Base-by-base conservation (phyloP, 2,113 vertebrate species). In the Synchiropus splendidus region DNA sequence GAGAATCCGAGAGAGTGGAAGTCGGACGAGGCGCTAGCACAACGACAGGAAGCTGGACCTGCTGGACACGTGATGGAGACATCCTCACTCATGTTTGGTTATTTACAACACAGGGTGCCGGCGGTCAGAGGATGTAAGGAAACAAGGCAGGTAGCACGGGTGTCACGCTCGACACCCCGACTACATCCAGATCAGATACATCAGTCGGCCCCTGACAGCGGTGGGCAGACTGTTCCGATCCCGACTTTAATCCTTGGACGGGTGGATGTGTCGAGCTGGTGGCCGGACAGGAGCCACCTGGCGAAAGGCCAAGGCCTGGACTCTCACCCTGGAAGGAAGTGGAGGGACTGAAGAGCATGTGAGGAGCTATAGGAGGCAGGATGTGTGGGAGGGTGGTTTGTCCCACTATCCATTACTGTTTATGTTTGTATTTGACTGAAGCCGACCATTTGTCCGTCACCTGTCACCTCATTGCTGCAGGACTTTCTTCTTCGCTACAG, bases 241-340 rank as follows among this genome's bases (percentile, higher is more conserved):
- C 11, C 36, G 21, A 48, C 16, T 47, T 14, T 2, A 18, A 67
- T 64, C 56, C 54, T 55, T 69, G 75, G 65, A 82, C 83, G 70
- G 64, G 68, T 70, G 63, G 67, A 42, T 69, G 75, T 67, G 54
- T 34, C 66, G 77, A 67, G 30, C 32, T 69, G 75, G 78, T 77
- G 70, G 78, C 69, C 71, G 74, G 80, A 79, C 80, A 77, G 75
- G 78, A 81, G 86, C 77, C 74, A 83, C 81, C 79, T 74, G 75
- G 77, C 79, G 80, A 89, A 87, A 88, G 83, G 83, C 84, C 81
- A 66, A 67, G 78, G 82, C 69, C 78, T 90, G 86, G 85, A 70
- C 80, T 73, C 40, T 88, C 84, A 86, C 86, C 83, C 83, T 80
- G 76, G 87, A 85, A 92, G 91, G 88, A 90, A 88, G 81, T 78